These are phyloP conservation scores for Leptosomus discolor DNA, from an alignment of 2,113 vertebrate genomes.

Conservation along the genomic window DNA sequence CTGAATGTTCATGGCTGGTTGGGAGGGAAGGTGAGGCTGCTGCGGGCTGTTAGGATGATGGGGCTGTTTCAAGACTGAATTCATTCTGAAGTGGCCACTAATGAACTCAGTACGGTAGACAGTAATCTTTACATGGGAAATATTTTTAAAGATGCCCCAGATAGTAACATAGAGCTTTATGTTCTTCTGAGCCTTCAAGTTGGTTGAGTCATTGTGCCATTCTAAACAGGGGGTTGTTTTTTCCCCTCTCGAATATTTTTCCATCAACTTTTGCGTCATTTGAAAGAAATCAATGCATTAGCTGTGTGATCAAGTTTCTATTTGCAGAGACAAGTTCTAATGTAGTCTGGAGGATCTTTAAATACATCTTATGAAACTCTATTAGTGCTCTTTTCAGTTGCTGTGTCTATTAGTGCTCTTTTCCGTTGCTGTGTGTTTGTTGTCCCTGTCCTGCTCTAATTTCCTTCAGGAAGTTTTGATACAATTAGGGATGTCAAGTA, in stretches of 20 bases:
- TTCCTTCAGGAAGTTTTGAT: not conserved
- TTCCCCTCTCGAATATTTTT: not conserved
- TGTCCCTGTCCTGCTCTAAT: not conserved
- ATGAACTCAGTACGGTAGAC: not conserved
- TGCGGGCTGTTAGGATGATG: accelerated
- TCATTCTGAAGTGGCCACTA: not conserved
- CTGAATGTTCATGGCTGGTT: not conserved
- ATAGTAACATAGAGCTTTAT: not conserved
- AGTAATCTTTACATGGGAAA: not conserved
- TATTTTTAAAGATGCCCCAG: not conserved
- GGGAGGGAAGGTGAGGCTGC: not conserved
- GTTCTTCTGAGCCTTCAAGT: not conserved
- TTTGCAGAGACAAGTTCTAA: not conserved
- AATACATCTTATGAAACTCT: not conserved
- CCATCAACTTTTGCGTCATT: not conserved
- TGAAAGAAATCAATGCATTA: not conserved
- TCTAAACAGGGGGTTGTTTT: not conserved
- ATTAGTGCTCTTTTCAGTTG: not conserved
- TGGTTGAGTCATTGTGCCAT: not conserved
- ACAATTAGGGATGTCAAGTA: not conserved
- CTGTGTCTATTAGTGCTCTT: not conserved
- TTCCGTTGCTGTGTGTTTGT: not conserved
- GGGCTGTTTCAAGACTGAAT: not conserved
- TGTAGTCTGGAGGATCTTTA: not conserved
- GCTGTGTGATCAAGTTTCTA: not conserved